Conservation (phyloP, 2,888 invertebrate genomes). For the Leucophenga maculata region DNA sequence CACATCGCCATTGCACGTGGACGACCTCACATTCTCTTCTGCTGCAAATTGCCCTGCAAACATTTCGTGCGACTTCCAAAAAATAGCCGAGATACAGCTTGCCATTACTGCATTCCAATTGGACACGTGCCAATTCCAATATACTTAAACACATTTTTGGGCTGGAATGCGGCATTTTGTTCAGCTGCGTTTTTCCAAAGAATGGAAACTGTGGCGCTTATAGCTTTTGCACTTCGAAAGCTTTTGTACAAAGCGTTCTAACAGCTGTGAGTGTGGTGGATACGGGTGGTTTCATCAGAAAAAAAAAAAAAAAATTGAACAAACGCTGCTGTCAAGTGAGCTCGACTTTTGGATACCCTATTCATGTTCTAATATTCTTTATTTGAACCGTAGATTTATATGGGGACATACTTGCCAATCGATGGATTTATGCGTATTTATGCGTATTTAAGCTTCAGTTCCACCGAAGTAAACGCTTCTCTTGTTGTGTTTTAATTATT, state of each 20-base stretch:
- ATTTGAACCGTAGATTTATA: too few species aligned
- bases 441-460: too few species aligned
- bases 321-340: too few species aligned
- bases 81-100: conserved; percentile 38
- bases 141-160: neutral
- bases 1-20: neutral
- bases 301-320: neutral
- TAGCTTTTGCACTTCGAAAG: conserved; percentile 4
- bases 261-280: conserved; percentile 49
- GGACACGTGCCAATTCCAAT: conserved; percentile 57
- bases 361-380: too few species aligned
- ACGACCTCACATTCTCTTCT: too few species aligned
- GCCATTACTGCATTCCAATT: conserved; percentile 39
- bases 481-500: too few species aligned
- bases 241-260: conserved; percentile 34
- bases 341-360: too few species aligned
- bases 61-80: conserved; percentile 4
- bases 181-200: neutral
- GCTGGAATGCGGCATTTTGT: conserved; percentile 18
- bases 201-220: conserved; percentile 31
- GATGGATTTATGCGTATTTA: too few species aligned
- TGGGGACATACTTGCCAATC: too few species aligned
- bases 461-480: too few species aligned
- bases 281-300: neutral
- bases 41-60: too few species aligned